Conservation (phyloP, 2,113 vertebrate species). For the Turnix velox region DNA sequence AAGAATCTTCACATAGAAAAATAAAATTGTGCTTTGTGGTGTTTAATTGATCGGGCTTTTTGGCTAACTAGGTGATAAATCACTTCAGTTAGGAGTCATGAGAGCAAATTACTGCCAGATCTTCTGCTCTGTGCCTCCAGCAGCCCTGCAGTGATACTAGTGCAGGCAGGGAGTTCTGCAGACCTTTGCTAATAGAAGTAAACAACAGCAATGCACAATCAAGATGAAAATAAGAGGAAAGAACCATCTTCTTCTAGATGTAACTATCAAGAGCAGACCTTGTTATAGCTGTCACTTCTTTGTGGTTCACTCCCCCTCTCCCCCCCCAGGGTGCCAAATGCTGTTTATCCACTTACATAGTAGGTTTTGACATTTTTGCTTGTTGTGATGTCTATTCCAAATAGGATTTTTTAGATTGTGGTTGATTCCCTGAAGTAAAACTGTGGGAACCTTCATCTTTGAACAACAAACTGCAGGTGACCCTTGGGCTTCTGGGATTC, state of each 20-base stretch:
- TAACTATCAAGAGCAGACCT: not conserved
- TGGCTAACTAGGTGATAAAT: not conserved
- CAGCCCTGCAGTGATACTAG: not conserved
- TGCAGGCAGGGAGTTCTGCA: not conserved
- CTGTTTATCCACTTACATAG: not conserved
- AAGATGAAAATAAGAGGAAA: not conserved
- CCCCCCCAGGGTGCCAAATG: not conserved
- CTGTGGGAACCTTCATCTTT: not conserved
- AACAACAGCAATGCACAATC: not conserved
- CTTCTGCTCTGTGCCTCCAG: not conserved
- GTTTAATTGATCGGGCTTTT: not conserved
- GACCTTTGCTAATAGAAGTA: not conserved
- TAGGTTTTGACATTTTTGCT: not conserved
- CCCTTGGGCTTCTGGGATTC: not conserved
- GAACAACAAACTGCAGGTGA: not conserved
- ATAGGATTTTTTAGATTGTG: not conserved
- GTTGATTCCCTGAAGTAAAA: not conserved
- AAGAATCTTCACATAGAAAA: not conserved
- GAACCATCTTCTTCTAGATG: not conserved
- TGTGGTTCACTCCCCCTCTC: not conserved
- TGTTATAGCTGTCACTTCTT: not conserved
- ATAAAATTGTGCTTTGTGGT: not conserved
- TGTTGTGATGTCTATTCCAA: not conserved
- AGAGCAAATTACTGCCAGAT: constrained; percentile 7
- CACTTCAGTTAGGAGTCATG: not conserved